A percentile compares a stretch with the other conserved stretches of the same genome.
These are phyloP conservation scores for Uria aalge DNA, from an alignment of 2,113 vertebrate genomes.

Conservation along the genomic window DNA sequence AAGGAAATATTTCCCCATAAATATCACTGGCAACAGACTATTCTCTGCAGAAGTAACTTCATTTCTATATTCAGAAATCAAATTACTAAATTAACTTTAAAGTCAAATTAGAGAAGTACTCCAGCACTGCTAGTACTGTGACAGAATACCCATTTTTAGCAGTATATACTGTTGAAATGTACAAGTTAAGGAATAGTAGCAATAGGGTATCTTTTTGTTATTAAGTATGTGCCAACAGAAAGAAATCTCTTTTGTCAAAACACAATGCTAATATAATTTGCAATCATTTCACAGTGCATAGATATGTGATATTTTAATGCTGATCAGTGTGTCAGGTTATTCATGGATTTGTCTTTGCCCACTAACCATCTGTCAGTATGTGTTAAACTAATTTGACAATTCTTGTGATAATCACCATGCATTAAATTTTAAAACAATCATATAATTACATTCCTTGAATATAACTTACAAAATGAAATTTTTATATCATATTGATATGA, in stretches of 20 bases:
- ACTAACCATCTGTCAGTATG: conserved; percentile 26
- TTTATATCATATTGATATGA: conserved; percentile 76
- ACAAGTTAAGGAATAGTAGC: neutral
- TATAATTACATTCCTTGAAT: neutral
- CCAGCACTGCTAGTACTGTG: neutral
- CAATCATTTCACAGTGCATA: neutral
- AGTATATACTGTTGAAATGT: neutral
- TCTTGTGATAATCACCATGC: neutral
- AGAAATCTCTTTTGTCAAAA: neutral
- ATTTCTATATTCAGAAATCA: neutral
- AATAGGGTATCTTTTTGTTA: neutral
- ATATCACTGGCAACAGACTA: neutral
- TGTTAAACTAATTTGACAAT: neutral
- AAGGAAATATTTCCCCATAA: neutral
- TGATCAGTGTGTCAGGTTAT: conserved; percentile 23
- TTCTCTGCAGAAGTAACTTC: neutral
- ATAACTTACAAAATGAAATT: neutral
- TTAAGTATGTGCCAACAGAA: neutral
- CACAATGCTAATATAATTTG: neutral
- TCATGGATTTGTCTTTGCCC: conserved; percentile 7
- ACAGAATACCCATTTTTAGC: neutral
- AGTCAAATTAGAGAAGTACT: neutral
- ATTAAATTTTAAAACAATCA: neutral
- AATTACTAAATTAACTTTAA: neutral
- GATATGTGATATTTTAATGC: neutral